phyloP scores from a whole-genome alignment of 1,140 invertebrate genomes.

The Ectropis grisescens region DNA sequence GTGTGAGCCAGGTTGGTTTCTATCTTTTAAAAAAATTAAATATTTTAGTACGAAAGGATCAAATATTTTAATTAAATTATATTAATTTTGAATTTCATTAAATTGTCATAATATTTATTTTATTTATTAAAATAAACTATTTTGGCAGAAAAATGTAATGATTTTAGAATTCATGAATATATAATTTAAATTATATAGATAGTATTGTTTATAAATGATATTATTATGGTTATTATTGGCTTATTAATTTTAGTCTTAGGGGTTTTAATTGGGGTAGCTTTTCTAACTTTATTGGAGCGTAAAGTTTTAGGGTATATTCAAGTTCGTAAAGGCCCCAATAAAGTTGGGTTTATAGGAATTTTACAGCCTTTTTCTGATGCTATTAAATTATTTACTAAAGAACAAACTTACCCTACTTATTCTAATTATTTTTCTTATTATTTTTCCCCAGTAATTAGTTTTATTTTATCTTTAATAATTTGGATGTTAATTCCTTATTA shows the following conservation, averaged over 20 bases:
- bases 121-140: slow-evolving; percentile 53
- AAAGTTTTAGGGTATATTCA: slow-evolving; percentile 78
- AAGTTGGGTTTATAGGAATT: slow-evolving; percentile 72
- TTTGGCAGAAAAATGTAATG: slow-evolving; percentile 1
- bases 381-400: slow-evolving; percentile 77
- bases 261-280: neutral
- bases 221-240: neutral
- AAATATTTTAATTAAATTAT: no score
- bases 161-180: slow-evolving; percentile 1
- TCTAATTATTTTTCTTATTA: slow-evolving; percentile 71
- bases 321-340: slow-evolving; percentile 79
- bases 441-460: slow-evolving; percentile 71
- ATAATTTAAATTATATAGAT: slow-evolving; percentile 1
- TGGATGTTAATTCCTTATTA: slow-evolving; percentile 61
- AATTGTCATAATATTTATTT: slow-evolving; percentile 67
- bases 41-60: no score
- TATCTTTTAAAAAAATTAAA: no score
- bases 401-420: slow-evolving; percentile 60
- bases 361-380: slow-evolving; percentile 77
- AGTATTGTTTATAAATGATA: neutral
- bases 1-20: no score
- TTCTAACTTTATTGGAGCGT: slow-evolving; percentile 78
- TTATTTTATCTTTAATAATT: slow-evolving; percentile 67
- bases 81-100: no score
- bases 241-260: neutral